These are phyloP conservation scores for Triplophysa tibetana DNA, from an alignment of 2,113 vertebrate genomes.

Conservation along the genomic window DNA sequence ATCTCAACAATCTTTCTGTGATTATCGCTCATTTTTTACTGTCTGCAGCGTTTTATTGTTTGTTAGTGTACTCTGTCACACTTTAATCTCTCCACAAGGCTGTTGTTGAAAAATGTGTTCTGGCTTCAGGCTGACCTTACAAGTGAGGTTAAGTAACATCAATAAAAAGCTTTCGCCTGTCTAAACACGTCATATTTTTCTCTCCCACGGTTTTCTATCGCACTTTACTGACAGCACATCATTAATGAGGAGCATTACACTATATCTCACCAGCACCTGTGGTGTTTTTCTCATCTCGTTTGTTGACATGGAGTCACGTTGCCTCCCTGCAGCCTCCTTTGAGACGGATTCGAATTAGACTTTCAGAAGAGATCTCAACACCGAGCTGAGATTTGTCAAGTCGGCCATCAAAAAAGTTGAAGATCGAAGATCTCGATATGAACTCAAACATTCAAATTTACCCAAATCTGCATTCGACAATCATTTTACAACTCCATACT, in stretches of 20 bases:
- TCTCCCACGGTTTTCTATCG: not conserved
- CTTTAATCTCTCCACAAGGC: slow-evolving; percentile 35
- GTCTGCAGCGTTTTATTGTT: slow-evolving; percentile 41
- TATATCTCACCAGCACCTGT: not conserved
- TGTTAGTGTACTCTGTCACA: slow-evolving; percentile 45
- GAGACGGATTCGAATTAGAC: no score
- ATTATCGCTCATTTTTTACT: slow-evolving; percentile 39
- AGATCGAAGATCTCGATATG: no score
- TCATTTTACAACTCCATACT: no score
- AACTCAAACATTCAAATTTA: no score
- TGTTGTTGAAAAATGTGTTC: slow-evolving; percentile 31
- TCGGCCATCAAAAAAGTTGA: no score
- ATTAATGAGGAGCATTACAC: not conserved
- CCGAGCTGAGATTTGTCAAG: no score
- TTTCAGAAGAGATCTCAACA: no score
- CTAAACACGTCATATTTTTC: slow-evolving; percentile 6
- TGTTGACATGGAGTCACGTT: no score
- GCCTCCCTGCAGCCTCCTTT: no score
- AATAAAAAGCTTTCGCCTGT: slow-evolving; percentile 19
- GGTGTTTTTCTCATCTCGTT: no score
- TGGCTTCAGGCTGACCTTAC: slow-evolving; percentile 35
- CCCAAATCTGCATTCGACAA: no score
- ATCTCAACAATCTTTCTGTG: slow-evolving; percentile 38
- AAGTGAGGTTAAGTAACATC: slow-evolving; percentile 35
- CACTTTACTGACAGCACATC: not conserved